A percentile compares a stretch with the other conserved stretches of the same genome.
Evolutionary conservation across 2,113 vertebrate genomes (phyloP).

Genomic region (Vulpes ferrilata): DNA sequence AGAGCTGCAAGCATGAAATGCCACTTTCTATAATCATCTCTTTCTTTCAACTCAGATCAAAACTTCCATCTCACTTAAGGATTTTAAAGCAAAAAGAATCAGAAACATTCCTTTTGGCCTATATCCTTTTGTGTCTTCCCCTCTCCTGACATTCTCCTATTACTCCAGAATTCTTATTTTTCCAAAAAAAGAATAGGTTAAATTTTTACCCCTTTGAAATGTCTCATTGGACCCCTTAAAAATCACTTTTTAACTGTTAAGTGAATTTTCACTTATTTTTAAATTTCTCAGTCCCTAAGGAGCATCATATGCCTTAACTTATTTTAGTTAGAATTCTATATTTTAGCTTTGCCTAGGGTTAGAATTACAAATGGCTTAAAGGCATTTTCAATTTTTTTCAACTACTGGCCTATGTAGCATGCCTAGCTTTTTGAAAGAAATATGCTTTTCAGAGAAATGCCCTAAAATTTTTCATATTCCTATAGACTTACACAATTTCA

Average conservation of each 20-base stretch:
- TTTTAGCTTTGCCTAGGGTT: slow-evolving; percentile 60
- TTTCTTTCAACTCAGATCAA: slow-evolving; percentile 33
- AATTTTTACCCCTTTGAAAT: slow-evolving; percentile 64
- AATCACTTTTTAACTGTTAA: slow-evolving; percentile 47
- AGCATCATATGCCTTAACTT: slow-evolving; percentile 3
- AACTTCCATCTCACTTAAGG: slow-evolving; percentile 27
- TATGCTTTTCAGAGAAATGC: slow-evolving; percentile 54
- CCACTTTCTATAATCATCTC: slow-evolving; percentile 17
- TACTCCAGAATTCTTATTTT: slow-evolving; percentile 54
- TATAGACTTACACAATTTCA: slow-evolving; percentile 15
- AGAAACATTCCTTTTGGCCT: neutral
- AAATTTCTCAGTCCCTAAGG: slow-evolving; percentile 29
- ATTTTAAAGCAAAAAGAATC: slow-evolving; percentile 46
- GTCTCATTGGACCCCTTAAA: slow-evolving; percentile 43
- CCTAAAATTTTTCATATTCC: slow-evolving; percentile 21
- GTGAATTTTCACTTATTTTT: slow-evolving; percentile 65
- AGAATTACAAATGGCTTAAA: slow-evolving; percentile 67
- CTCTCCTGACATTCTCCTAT: slow-evolving; percentile 20
- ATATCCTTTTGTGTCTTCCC: neutral
- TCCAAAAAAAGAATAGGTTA: neutral
- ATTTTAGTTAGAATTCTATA: slow-evolving; percentile 58
- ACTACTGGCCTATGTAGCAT: neutral
- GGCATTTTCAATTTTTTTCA: slow-evolving; percentile 44
- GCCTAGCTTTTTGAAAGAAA: slow-evolving; percentile 44
- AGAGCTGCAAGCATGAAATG: neutral